Conservation (phyloP, 2,797 vertebrate species). For the Hydrophis major region DNA sequence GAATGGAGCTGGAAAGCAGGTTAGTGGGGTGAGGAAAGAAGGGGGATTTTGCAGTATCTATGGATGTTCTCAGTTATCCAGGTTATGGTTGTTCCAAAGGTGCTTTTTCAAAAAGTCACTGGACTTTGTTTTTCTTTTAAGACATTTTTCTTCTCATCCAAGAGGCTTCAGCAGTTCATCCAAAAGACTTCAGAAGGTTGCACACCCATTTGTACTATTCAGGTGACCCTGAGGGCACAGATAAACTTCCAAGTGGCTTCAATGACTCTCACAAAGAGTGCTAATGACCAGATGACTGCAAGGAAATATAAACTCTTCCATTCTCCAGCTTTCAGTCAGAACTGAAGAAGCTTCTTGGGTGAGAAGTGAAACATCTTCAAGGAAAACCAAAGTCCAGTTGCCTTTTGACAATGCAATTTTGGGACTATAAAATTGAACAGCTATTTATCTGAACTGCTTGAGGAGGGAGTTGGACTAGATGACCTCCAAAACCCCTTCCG, state of each 20-base stretch:
- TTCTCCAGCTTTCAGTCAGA: background rate
- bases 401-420: background rate
- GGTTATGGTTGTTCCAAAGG: background rate
- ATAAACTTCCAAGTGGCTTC: too few species aligned
- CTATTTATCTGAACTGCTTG: too few species aligned
- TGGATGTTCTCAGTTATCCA: background rate
- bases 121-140: background rate
- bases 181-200: background rate
- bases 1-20: too few species aligned
- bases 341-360: background rate
- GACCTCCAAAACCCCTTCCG: background rate
- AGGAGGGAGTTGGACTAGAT: background rate
- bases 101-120: background rate
- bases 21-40: too few species aligned
- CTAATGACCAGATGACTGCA: background rate
- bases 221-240: too few species aligned
- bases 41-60: too few species aligned
- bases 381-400: background rate
- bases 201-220: background rate
- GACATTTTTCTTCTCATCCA: background rate
- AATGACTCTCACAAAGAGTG: background rate
- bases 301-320: background rate
- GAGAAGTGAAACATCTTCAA: background rate
- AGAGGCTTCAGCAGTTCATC: background rate
- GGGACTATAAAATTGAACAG: too few species aligned